Base-by-base conservation (phyloP, 2,113 vertebrate species). In the Aptenodytes patagonicus region DNA sequence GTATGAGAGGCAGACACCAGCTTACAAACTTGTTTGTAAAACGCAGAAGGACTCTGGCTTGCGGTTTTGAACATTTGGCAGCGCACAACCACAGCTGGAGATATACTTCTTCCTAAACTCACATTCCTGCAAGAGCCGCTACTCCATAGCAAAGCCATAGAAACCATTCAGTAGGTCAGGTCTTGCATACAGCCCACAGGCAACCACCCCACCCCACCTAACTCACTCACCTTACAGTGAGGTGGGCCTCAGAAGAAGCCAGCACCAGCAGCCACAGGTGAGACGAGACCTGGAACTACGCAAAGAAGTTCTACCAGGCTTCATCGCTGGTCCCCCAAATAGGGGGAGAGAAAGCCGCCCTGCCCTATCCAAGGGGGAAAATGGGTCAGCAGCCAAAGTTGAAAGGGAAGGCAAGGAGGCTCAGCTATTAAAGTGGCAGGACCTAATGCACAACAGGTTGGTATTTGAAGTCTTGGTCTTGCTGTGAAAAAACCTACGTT, bases 241-340 rank as follows among this genome's bases (percentile, higher is more conserved):
- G 17, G 3, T 17, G 14, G 13, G 17, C 68, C 42, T 55, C 62
- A 38, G 42, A 69, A 40, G 58, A 19, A 77, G n/a, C 38, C 89
- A 87, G 38, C 25, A 77, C 10, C 28, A 42, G 28, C 24, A 92
- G 44, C 24, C 90, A 86, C 34, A 79, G 46, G 29, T 5, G 36
- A 79, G 31, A 49, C 0, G 1, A 85, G 25, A 80, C 38, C 25
- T 26, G 22, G 64, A 96, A 80, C 49, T 22, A 60, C 46, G 19
- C 34, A 49, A 40, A 44, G 7, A 57, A 54, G 10, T 86, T 60
- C 52, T 51, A 83, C 38, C 11, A 76, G 24, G 38, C 17, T 88
- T 85, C 47, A n/a, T 2, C 0, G 0, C n/a, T 20, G 14, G 31
- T 68, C 51, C 31, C 20, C 8, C 28, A 70, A 7, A 70, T 0